Conservation (phyloP, 2,888 invertebrate genomes). For the Acrobasis consociella region DNA sequence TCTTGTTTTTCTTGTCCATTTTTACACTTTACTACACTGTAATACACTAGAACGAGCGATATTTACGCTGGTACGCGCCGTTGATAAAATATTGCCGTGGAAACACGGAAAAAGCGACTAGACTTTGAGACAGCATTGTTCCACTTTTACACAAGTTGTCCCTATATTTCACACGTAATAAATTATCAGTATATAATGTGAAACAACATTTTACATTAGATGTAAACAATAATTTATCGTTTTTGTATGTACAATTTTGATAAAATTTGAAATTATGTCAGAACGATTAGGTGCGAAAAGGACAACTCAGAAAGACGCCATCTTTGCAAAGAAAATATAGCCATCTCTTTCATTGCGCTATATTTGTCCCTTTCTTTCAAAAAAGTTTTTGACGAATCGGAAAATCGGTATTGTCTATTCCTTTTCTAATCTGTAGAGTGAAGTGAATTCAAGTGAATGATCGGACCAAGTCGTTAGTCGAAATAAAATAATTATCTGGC, state of each 20-base stretch:
- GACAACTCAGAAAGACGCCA: slow-evolving; percentile 79
- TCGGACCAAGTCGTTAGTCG: background rate
- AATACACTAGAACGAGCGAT: slow-evolving; percentile 43
- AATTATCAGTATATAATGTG: slow-evolving; percentile 26
- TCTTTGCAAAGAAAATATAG: slow-evolving; percentile 47
- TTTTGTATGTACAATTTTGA: slow-evolving; percentile 31
- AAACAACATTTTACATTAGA: slow-evolving; percentile 31
- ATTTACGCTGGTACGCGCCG: slow-evolving; percentile 34
- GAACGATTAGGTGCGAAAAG: slow-evolving; percentile 59
- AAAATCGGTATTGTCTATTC: too few species aligned
- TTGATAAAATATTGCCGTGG: slow-evolving; percentile 35
- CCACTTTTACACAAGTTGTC: slow-evolving; percentile 16
- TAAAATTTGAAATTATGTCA: slow-evolving; percentile 43
- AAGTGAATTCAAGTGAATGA: too few species aligned
- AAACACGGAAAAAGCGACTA: slow-evolving; percentile 46
- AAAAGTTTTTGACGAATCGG: background rate
- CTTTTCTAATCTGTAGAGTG: too few species aligned
- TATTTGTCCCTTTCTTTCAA: slow-evolving; percentile 7
- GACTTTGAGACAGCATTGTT: slow-evolving; percentile 58
- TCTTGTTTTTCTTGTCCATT: slow-evolving; percentile 81
- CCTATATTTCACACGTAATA: slow-evolving; percentile 10
- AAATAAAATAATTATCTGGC: background rate
- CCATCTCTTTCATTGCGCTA: slow-evolving; percentile 34
- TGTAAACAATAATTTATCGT: slow-evolving; percentile 34
- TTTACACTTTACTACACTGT: slow-evolving; percentile 50